Percentiles rank a stretch among this genome's conserved stretches.
These are phyloP conservation scores for Nanorana parkeri DNA, from an alignment of 2,113 vertebrate species.

Conservation along the genomic window DNA sequence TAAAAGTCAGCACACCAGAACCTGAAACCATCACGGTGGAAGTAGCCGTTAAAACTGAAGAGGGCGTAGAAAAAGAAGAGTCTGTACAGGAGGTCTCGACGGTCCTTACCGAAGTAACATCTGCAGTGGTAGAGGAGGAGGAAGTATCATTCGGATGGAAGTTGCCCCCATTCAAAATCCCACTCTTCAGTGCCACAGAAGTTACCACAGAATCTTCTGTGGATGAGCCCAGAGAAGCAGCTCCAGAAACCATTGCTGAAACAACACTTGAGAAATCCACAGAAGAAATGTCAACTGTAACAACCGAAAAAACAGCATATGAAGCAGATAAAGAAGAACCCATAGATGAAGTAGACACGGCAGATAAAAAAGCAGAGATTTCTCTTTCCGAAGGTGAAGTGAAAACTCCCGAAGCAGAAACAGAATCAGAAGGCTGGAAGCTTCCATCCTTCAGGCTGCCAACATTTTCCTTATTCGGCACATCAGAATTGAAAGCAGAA, in stretches of 20 bases:
- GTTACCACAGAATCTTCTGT: background rate
- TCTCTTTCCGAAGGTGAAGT: background rate
- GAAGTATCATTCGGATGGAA: background rate
- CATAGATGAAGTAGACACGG: background rate
- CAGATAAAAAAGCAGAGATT: background rate
- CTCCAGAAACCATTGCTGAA: background rate
- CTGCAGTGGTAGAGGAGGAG: background rate
- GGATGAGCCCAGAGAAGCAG: background rate
- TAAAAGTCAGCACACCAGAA: background rate
- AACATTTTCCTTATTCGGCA: background rate
- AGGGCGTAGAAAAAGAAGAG: background rate
- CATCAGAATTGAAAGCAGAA: background rate
- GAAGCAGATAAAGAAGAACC: background rate
- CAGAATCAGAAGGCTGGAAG: background rate
- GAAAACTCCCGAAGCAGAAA: background rate
- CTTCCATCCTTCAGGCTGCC: too few species aligned
- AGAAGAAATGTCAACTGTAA: background rate
- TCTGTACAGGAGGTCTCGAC: background rate
- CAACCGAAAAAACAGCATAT: background rate
- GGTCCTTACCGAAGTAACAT: background rate
- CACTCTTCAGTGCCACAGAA: background rate
- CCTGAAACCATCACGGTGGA: background rate
- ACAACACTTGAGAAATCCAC: background rate
- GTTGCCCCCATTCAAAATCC: slow-evolving; percentile 10
- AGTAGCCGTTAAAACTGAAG: too few species aligned